Evolutionary conservation across 1,140 invertebrate genomes (phyloP), one percentile per base, ranked within the genome.

Genomic region (Drosophila quadrilineata): DNA sequence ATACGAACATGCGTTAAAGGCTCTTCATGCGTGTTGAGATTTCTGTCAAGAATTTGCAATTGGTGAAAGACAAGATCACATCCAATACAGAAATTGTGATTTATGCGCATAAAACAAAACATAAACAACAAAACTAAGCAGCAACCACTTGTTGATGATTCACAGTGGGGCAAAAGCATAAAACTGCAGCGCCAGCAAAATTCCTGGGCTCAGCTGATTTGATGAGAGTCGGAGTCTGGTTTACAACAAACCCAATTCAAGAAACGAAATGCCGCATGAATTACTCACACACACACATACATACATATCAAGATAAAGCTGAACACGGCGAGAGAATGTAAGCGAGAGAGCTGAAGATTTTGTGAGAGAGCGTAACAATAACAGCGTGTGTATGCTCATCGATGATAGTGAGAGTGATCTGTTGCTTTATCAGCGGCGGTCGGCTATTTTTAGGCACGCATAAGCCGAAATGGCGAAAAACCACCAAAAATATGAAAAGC

Each of bases 71-170:
- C 21, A 26, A 73, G 21, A 29, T n/a, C n/a, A n/a, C 64, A 40
- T 62, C 31, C 43, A 63, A 58, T n/a, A n/a, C n/a, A 65, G 49
- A 65, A 71, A 79, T 71, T 71, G 57, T 68, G 52, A 80, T 82
- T 82, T 75, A 76, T 77, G 74, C 68, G 72, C 80, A 60, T 63
- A 82, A 71, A 53, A 40, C 57, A 71, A 59, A 80, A 57, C 69
- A 63, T 43, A 66, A 17, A 49, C 45, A 75, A 54, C 54, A 56
- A 52, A 41, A 56, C 28, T 31, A 50, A 60, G 41, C 33, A 57
- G 49, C 28, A 74, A 58, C 62, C 63, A 82, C 71, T 82, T 82
- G 76, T 80, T 71, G 71, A 72, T 75, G 71, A 80, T 58, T 80
- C 72, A 54, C 58, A 48, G 63, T 67, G 53, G 57, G 31, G 8